Evolutionary conservation across 2,888 invertebrate species (phyloP), one percentile per base, ranked within the genome.

Genomic region (Caenorhabditis sulstoni): DNA sequence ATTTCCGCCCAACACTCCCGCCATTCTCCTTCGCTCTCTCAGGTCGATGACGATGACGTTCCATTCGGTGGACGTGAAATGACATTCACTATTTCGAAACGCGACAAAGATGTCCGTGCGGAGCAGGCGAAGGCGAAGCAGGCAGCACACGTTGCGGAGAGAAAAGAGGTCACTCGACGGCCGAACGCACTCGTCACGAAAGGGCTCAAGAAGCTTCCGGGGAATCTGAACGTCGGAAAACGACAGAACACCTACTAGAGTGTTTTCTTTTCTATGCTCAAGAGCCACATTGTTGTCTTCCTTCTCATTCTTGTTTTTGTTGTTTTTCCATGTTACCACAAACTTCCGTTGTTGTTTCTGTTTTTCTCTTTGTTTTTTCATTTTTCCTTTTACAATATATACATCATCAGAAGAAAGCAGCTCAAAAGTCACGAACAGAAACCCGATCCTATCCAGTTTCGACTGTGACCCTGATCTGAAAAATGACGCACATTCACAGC

Each of bases 31-130:
- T 23, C 29, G 7, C 7, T 29, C 29, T 37, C 58, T 35, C 35
- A 64, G 73, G 59, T 65, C 18, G 29, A 59, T 22, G 78, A 78
- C n/a, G 77, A 68, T 50, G 71, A 71, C 58, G 76, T 77, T 37
- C 81, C 86, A 7, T 89, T 88, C 67, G 88, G 88, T 20, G 87
- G 86, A 37, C 82, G 86, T 47, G 81, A 84, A 41, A 82, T 88
- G 77, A 84, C 87, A 29, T 88, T 88, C 79, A 82, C 76, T 1
- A 71, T 82, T 53, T 73, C 73, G 23, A 82, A 81, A 39, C 59
- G 65, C 12, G 78, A 73, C 9, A 81, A 78, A 45, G 82, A 80
- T 44, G 74, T 73, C 29, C 73, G 77, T 41, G 79, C 79, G 11
- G 81, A 81, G 39, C 73, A 66, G 16, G 80, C 67, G 5, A 84